phyloP scores from a whole-genome alignment of 2,888 invertebrate species.

The Peribatodes rhomboidaria region DNA sequence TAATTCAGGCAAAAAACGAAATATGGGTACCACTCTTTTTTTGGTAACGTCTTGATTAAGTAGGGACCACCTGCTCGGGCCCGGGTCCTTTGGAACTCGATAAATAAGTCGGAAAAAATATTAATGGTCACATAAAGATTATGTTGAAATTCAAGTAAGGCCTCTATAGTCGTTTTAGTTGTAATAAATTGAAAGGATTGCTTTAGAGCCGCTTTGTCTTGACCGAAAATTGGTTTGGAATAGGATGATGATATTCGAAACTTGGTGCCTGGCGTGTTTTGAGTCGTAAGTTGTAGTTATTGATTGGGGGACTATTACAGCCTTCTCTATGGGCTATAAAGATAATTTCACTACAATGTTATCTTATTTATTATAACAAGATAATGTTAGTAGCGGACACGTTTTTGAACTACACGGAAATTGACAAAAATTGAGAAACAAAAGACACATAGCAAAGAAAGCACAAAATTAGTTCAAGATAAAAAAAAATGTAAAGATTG shows the following conservation, averaged over 20 bases:
- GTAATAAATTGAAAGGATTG: slow-evolving; percentile 68
- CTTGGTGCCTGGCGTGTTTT: slow-evolving; percentile 36
- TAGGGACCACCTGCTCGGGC: slow-evolving; percentile 83
- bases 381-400: slow-evolving; percentile 1
- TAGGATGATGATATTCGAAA: slow-evolving; percentile 40
- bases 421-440: background rate
- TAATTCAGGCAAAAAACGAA: slow-evolving; percentile 81
- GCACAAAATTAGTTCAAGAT: background rate
- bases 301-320: slow-evolving; percentile 33
- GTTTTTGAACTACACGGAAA: background rate
- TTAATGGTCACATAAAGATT: slow-evolving; percentile 80
- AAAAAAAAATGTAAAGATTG: background rate
- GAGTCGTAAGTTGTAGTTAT: slow-evolving; percentile 37
- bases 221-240: slow-evolving; percentile 49
- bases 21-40: slow-evolving; percentile 75
- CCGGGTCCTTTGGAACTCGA: slow-evolving; percentile 71
- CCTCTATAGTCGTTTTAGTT: slow-evolving; percentile 67
- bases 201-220: slow-evolving; percentile 62
- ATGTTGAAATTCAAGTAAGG: slow-evolving; percentile 76
- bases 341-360: slow-evolving; percentile 36
- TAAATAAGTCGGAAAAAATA: slow-evolving; percentile 81
- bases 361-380: slow-evolving; percentile 31
- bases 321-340: slow-evolving; percentile 33
- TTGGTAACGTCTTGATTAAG: slow-evolving; percentile 86
- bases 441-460: background rate